Evolutionary conservation across 2,797 vertebrate genomes (phyloP).

Genomic region (Sebastes umbrosus): DNA sequence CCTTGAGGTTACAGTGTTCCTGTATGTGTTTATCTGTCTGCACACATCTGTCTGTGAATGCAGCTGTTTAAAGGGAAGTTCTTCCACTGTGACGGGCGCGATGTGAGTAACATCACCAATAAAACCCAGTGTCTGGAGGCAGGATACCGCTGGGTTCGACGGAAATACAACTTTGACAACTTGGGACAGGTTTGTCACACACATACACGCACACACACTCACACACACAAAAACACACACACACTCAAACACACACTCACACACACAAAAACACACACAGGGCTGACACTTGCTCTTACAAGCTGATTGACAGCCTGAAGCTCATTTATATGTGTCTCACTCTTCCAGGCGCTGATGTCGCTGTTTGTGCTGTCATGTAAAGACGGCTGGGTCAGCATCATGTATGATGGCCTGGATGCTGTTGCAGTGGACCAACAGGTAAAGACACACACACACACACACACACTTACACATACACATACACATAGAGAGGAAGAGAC

Average conservation of each 20-base stretch:
- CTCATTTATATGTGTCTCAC: slow-evolving; percentile 19
- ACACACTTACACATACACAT: background rate
- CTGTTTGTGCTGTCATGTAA: slow-evolving; percentile 96
- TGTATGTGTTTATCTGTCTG: slow-evolving; percentile 15
- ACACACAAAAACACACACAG: background rate
- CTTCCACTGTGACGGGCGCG: slow-evolving; percentile 90
- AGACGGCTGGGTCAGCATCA: slow-evolving; percentile 98
- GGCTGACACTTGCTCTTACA: slow-evolving; percentile 19
- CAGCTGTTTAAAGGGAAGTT: slow-evolving; percentile 98
- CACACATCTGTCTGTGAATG: slow-evolving; percentile 32
- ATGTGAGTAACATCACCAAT: slow-evolving; percentile 92
- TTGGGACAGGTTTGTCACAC: slow-evolving; percentile 89
- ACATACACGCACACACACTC: background rate
- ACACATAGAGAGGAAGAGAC: background rate
- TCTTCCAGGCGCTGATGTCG: slow-evolving; percentile 91
- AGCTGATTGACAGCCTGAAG: slow-evolving; percentile 12
- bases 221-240: background rate
- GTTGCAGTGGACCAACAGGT: slow-evolving; percentile 95
- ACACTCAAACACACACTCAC: background rate
- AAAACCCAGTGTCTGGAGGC: slow-evolving; percentile 87
- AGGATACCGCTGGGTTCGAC: slow-evolving; percentile 88
- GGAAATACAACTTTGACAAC: slow-evolving; percentile 98
- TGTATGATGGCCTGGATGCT: slow-evolving; percentile 94
- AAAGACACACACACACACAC: slow-evolving; percentile 20
- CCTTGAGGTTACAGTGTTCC: slow-evolving; percentile 7